Evolutionary conservation across 2,888 invertebrate species (phyloP), one percentile per base, ranked within the genome.

Genomic region (Agrochola circellaris): DNA sequence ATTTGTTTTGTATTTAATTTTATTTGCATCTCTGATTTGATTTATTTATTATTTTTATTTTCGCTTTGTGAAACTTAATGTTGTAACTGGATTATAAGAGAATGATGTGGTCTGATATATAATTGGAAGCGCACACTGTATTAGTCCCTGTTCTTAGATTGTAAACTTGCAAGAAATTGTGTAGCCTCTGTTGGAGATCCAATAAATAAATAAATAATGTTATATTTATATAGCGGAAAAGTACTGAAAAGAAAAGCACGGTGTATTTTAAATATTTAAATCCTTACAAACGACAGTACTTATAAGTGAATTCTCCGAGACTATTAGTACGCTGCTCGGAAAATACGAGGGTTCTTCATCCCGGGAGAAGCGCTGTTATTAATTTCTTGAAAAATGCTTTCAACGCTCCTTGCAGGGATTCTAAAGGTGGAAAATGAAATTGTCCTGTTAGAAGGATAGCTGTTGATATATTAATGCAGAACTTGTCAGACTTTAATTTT

Each of bases 301-400:
- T 38, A 71, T 54, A 45, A 45, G 17, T 7, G 38, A 70, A 26
- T 70, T 64, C 48, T 51, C 17, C 1, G 60, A 38, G 23, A 71
- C 38, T 64, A 56, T 75, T 73, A 73, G 48, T 20, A 61, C 61
- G 51, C 26, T n/a, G 4, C 61, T 42, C 42, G 20, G 68, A 73
- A 85, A 76, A 77, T 77, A 65, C 58, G 68, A 72, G 71, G 58
- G 69, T 56, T 62, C 73, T 68, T 62, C 62, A 56, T 77, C 26
- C 11, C 66, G 2, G 4, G 56, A 51, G 60, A 64, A 13, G 38
- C 20, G 30, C 30, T 66, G 56, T 75, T 71, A 76, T 81, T 85
- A 74, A 77, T 81, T 74, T 66, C 64, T 65, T 61, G 30, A 48
- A 68, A 70, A 81, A 71, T 71, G 48, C 30, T 81, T 60, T 60